Evolutionary conservation across 2,888 invertebrate genomes (phyloP).

Genomic region (Choreutis nemorana): DNA sequence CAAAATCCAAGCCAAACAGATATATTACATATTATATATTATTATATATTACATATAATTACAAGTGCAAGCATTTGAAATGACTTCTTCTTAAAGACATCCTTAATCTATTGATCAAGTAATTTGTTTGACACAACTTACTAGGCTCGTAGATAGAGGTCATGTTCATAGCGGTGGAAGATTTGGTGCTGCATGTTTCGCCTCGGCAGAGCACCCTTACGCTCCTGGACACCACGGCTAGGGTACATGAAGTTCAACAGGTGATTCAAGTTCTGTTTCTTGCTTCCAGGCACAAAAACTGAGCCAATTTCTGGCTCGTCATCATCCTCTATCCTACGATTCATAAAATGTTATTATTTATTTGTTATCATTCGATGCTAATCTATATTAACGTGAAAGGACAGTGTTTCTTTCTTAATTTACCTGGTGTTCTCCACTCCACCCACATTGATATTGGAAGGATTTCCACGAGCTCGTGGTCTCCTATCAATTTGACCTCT

Average conservation of each 20-base stretch:
- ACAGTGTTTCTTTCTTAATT: too few relatives aligned
- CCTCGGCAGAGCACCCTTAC: slow-evolving; percentile 31
- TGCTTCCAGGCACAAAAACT: slow-evolving; percentile 83
- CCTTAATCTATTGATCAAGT: too few relatives aligned
- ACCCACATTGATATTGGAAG: slow-evolving; percentile 59
- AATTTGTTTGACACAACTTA: too few relatives aligned
- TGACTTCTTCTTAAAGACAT: too few relatives aligned
- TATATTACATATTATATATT: too few relatives aligned
- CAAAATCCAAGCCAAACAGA: too few relatives aligned
- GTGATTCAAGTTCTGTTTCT: slow-evolving; percentile 93
- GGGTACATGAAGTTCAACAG: slow-evolving; percentile 91
- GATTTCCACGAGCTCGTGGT: slow-evolving; percentile 68
- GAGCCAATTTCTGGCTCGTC: slow-evolving; percentile 81
- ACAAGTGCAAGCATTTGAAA: too few relatives aligned
- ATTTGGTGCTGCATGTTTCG: slow-evolving; percentile 31
- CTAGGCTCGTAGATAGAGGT: slow-evolving; percentile 95
- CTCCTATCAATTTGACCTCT: slow-evolving; percentile 77
- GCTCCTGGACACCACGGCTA: slow-evolving; percentile 55
- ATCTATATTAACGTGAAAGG: too few relatives aligned
- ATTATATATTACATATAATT: too few relatives aligned
- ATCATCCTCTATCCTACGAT: slow-evolving; percentile 56
- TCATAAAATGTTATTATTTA: not conserved
- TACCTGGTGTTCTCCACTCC: slow-evolving; percentile 77
- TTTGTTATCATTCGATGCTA: too few relatives aligned
- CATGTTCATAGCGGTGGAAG: slow-evolving; percentile 84